A percentile compares a stretch with the other conserved stretches of the same genome.
Evolutionary conservation across 2,113 vertebrate species (phyloP).

Genomic region (Struthidea cinerea): DNA sequence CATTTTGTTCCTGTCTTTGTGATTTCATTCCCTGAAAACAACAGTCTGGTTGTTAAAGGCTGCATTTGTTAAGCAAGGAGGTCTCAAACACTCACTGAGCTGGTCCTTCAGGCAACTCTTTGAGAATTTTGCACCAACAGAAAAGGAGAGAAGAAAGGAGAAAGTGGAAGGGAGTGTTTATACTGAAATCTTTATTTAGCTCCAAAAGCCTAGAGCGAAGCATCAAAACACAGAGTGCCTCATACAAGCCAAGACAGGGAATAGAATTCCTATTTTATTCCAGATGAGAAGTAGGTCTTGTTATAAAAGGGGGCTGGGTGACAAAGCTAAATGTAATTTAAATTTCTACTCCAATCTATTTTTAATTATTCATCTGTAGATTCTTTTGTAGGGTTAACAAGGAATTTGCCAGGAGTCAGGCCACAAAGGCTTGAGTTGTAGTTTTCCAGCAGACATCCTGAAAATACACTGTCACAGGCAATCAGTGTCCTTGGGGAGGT

Average conservation of each 20-base stretch:
- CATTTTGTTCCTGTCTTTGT: background rate
- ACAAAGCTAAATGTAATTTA: constrained; percentile 9
- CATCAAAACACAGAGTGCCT: constrained; percentile 1
- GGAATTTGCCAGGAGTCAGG: constrained; percentile 42
- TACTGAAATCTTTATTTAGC: constrained; percentile 18
- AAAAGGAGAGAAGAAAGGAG: constrained; percentile 9
- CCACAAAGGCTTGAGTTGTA: background rate
- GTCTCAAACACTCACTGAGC: background rate
- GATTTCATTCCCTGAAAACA: background rate
- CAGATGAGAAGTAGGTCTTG: constrained; percentile 6
- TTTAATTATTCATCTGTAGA: constrained; percentile 48
- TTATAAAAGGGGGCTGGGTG: background rate
- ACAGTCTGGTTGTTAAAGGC: background rate
- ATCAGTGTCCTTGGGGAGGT: constrained; percentile 62
- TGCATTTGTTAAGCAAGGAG: background rate
- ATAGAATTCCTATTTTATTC: constrained; percentile 9
- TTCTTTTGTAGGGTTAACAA: constrained; percentile 36
- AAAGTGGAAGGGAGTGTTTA: background rate
- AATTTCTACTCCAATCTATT: constrained; percentile 12
- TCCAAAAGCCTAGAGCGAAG: constrained; percentile 32
- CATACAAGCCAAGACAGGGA: background rate
- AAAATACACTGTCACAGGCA: constrained; percentile 63
- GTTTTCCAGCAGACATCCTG: constrained; percentile 52
- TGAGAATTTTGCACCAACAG: background rate
- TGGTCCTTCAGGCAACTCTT: background rate